Evolutionary conservation across 2,113 vertebrate species (phyloP), one percentile per base, ranked within the genome.

Genomic region (Dipodomys ordii): DNA sequence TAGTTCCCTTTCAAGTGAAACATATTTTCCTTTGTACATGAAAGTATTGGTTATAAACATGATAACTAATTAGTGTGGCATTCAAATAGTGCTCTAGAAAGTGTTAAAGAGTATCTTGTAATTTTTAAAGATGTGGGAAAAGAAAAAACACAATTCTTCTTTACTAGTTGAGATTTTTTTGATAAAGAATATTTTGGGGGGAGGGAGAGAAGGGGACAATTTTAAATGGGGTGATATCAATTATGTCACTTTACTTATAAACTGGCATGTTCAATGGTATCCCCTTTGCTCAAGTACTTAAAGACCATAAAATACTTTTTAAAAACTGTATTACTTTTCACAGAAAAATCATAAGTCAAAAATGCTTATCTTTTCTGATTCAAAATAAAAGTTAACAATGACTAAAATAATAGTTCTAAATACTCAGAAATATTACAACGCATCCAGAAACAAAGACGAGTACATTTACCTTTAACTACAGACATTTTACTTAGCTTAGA

Each of bases 401-500:
- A 62, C 35, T 72, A 62, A 28, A 83, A n/a, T 88, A 69, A 30
- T 81, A 27, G 3, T 13, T 60, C 96, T 44, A 90, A 85, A 90
- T n/a, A 87, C 67, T 62, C 84, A 73, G 67, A 62, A 94, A 62
- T 88, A 25, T 72, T 83, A 46, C 7, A 53, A 73, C n/a, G n/a
- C n/a, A 68, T 32, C 3, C 80, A 77, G 39, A 86, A 92, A 32
- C 32, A 60, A 82, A 85, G 53, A 79, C 16, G 78, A 10, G 67
- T 74, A 32, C 53, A 82, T 12, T 83, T 68, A 3, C 20, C 57
- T 74, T 90, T 32, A 82, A 68, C 30, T 12, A 49, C 25, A 84
- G 1, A 7, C 18, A 62, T 81, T 88, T 94, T 39, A 39, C 12
- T 72, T 78, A 72, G 49, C 32, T 77, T 68, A 80, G 90, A 89